phyloP scores from a whole-genome alignment of 2,113 vertebrate genomes.

The Lampris megalopsis region DNA sequence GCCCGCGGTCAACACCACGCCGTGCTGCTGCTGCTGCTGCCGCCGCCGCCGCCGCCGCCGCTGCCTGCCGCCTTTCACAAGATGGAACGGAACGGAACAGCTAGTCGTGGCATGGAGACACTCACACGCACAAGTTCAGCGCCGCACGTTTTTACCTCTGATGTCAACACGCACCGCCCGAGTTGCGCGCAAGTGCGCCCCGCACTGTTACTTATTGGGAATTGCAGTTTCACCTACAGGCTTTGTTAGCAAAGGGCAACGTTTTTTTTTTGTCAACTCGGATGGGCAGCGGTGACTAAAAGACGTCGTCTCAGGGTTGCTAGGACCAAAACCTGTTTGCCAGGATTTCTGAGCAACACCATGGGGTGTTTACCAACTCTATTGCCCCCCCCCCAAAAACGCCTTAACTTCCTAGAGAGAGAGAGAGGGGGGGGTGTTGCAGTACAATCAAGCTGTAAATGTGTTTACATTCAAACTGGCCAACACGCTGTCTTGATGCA shows the following conservation, averaged over 20 bases:
- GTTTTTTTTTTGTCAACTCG: constrained; percentile 7
- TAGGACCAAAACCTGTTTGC: too few species aligned
- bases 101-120: constrained; percentile 83
- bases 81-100: constrained; percentile 85
- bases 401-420: too few species aligned
- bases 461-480: too few species aligned
- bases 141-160: constrained; percentile 76
- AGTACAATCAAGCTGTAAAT: too few species aligned
- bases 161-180: constrained; percentile 81
- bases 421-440: too few species aligned
- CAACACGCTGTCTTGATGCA: too few species aligned
- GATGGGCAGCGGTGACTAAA: not conserved
- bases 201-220: constrained; percentile 19
- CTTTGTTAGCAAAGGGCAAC: not conserved
- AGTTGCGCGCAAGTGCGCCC: constrained; percentile 53
- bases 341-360: too few species aligned
- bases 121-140: constrained; percentile 76
- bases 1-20: constrained; percentile 58
- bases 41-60: not conserved
- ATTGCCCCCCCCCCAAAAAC: too few species aligned
- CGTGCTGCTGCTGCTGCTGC: constrained; percentile 44
- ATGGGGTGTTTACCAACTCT: too few species aligned
- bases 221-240: constrained; percentile 63
- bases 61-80: constrained; percentile 65
- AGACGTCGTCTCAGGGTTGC: not conserved